phyloP scores from a whole-genome alignment of 2,888 invertebrate species.

The Drosophila kanekoi region DNA sequence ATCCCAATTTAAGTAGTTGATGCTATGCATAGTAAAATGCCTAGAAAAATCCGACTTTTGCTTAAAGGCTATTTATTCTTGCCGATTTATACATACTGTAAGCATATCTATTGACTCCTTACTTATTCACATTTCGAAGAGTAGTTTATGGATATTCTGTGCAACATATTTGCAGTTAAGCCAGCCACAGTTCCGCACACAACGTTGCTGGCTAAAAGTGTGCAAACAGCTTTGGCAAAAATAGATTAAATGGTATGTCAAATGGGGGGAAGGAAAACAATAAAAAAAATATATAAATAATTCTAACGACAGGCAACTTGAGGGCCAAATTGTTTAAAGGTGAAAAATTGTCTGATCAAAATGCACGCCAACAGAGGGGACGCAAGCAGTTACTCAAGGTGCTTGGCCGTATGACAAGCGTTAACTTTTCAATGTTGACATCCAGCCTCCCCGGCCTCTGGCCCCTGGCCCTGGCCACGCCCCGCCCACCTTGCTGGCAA shows the following conservation, averaged over 20 bases:
- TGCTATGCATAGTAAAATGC: too few species aligned
- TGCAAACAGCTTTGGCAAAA: constrained; percentile 30
- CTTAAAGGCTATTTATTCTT: too few species aligned
- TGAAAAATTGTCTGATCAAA: constrained; percentile 64
- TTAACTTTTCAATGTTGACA: constrained; percentile 64
- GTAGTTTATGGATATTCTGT: constrained; percentile 9
- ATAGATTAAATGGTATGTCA: constrained; percentile 62
- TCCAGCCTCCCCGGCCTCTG: constrained; percentile 7
- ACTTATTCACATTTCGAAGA: not conserved
- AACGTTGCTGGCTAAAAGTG: constrained; percentile 20
- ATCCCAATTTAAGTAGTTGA: too few species aligned
- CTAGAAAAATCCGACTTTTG: too few species aligned
- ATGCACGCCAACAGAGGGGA: constrained; percentile 30
- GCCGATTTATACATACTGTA: too few species aligned
- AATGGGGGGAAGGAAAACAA: constrained; percentile 41
- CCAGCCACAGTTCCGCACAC: constrained; percentile 3
- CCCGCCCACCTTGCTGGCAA: not conserved
- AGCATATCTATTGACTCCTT: too few species aligned
- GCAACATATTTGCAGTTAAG: constrained; percentile 30
- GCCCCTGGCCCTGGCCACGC: not conserved
- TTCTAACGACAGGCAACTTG: constrained; percentile 27
- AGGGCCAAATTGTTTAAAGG: constrained; percentile 63
- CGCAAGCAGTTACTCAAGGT: constrained; percentile 26
- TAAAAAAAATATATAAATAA: constrained; percentile 23
- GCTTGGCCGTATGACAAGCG: constrained; percentile 56